Evolutionary conservation across 1,140 invertebrate genomes (phyloP).

Genomic region (Bombyx mori): ASM3026992v2 NC_085135.1:9326501-9327000

Average conservation of each 20-base stretch:
- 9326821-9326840: background rate
- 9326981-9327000: conserved; percentile 6
- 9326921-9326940: conserved; percentile 6
- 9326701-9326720: conserved; percentile 6
- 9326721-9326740: conserved; percentile 8
- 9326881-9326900: conserved; percentile 5
- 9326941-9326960: conserved; percentile 1
- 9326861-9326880: conserved; percentile 2
- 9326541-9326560: conserved; percentile 9
- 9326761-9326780: conserved; percentile 8
- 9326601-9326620: conserved; percentile 6
- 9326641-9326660: conserved; percentile 3
- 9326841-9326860: background rate
- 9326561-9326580: conserved; percentile 8
- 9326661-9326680: conserved; percentile 9
- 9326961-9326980: conserved; percentile 12
- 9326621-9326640: conserved; percentile 6
- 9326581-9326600: conserved; percentile 7
- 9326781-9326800: conserved; percentile 10
- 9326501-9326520: conserved; percentile 9
- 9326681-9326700: conserved; percentile 8
- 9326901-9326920: conserved; percentile 5
- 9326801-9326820: conserved; percentile 10
- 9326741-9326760: conserved; percentile 10
- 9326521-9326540: conserved; percentile 11